Conservation (phyloP, 2,888 invertebrate species). For the Drosophila buzzatii region DNA sequence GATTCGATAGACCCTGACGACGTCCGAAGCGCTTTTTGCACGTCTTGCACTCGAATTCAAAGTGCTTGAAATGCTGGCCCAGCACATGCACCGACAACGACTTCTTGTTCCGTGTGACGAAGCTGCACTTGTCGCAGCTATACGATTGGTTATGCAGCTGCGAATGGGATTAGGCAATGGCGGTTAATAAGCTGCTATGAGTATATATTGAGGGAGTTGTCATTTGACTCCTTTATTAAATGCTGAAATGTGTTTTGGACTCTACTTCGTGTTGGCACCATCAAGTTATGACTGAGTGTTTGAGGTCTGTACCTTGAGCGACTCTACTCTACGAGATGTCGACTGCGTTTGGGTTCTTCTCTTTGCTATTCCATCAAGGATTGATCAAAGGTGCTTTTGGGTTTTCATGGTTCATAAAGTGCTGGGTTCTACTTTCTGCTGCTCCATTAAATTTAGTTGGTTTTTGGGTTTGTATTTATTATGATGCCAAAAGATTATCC, state of each 20-base stretch:
- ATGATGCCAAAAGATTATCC: no score
- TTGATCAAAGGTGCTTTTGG: no score
- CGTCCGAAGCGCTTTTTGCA: constrained; percentile 81
- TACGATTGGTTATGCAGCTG: constrained; percentile 70
- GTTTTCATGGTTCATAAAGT: no score
- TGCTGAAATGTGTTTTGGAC: no score
- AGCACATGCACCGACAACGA: constrained; percentile 81
- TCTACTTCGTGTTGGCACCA: no score
- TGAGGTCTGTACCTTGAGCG: no score
- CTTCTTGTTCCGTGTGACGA: constrained; percentile 76
- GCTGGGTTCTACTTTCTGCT: neutral
- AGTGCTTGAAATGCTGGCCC: constrained; percentile 75
- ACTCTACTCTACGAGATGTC: neutral
- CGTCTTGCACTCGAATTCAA: constrained; percentile 76
- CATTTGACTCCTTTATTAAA: neutral
- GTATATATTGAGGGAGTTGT: no score
- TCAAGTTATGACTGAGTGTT: no score
- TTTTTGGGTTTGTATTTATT: neutral
- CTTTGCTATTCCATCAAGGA: no score
- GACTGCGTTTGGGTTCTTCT: neutral
- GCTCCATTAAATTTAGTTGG: neutral
- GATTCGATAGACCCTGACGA: constrained; percentile 72
- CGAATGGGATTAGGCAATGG: constrained; percentile 1
- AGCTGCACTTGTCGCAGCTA: constrained; percentile 76
- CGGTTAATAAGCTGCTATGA: neutral